Percentiles rank a stretch among this genome's conserved stretches.
phyloP scores from a whole-genome alignment of 2,113 vertebrate genomes.

The Agelaius phoeniceus region DNA sequence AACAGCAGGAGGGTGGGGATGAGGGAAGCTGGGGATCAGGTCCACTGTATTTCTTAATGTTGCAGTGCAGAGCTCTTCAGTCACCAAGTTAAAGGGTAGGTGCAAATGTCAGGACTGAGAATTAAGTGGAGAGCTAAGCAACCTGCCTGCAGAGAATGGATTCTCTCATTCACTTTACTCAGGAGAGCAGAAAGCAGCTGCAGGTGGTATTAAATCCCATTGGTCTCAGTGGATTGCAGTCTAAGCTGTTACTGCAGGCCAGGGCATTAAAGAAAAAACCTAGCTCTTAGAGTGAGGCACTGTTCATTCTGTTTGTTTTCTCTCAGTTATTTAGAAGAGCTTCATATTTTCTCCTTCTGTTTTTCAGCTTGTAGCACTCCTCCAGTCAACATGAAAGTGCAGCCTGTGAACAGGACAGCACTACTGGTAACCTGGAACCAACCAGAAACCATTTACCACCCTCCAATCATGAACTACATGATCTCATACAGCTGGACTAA shows the following conservation, averaged over 20 bases:
- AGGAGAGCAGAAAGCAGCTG: conserved; percentile 43
- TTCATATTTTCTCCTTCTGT: not conserved
- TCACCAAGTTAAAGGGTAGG: not conserved
- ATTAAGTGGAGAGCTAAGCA: not conserved
- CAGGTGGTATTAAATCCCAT: conserved; percentile 54
- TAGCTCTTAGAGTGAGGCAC: not conserved
- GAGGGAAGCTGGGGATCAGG: not conserved
- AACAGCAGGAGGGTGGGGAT: not conserved
- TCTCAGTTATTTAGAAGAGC: not conserved
- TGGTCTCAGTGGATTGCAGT: conserved; percentile 37
- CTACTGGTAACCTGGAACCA: conserved; percentile 92
- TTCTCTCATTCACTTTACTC: not conserved
- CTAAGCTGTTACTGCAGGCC: conserved; percentile 17
- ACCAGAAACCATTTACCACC: conserved; percentile 90
- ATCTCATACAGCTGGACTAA: conserved; percentile 98
- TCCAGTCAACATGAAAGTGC: conserved; percentile 95
- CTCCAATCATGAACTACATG: conserved; percentile 93
- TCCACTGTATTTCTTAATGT: not conserved
- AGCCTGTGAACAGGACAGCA: conserved; percentile 88
- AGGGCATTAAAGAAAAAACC: not conserved
- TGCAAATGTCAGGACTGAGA: not conserved
- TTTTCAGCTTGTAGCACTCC: conserved; percentile 91
- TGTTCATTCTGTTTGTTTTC: not conserved
- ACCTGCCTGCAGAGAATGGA: not conserved
- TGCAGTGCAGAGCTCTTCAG: not conserved